phyloP scores from a whole-genome alignment of 2,113 vertebrate species.

The Campylorhamphus procurvoides region DNA sequence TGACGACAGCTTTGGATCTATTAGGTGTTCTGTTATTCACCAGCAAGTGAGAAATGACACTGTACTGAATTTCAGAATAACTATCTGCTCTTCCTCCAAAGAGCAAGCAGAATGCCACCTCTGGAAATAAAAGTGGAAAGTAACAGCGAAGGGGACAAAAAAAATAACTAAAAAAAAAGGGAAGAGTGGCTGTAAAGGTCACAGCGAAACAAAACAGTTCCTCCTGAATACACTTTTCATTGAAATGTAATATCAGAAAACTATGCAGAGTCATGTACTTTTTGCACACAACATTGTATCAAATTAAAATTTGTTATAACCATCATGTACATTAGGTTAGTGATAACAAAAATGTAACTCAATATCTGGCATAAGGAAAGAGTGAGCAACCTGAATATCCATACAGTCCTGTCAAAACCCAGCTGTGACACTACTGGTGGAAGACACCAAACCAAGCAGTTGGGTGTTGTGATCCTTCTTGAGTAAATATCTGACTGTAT shows the following conservation, averaged over 20 bases:
- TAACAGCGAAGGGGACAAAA: background rate
- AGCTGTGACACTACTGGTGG: slow-evolving; percentile 59
- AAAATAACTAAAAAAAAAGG: background rate
- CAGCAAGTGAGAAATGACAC: background rate
- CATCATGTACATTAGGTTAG: slow-evolving; percentile 78
- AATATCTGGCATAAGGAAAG: slow-evolving; percentile 73
- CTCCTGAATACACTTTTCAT: slow-evolving; percentile 54
- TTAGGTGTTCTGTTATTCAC: background rate
- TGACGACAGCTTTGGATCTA: background rate
- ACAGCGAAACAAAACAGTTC: slow-evolving; percentile 54
- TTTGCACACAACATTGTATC: slow-evolving; percentile 76
- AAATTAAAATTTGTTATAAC: slow-evolving; percentile 81
- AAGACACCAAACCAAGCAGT: slow-evolving; percentile 42
- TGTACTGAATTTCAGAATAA: background rate
- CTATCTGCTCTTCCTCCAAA: background rate
- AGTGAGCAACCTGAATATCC: slow-evolving; percentile 63
- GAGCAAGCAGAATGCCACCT: background rate
- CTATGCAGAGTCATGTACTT: slow-evolving; percentile 65
- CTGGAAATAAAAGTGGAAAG: background rate
- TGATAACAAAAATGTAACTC: slow-evolving; percentile 79
- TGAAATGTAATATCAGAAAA: slow-evolving; percentile 61
- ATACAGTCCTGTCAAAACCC: slow-evolving; percentile 43
- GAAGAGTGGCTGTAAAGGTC: slow-evolving; percentile 61
- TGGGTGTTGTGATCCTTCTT: slow-evolving; percentile 37
- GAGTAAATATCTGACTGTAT: slow-evolving; percentile 59